Evolutionary conservation across 2,113 vertebrate species (phyloP), one percentile per base, ranked within the genome.

Genomic region (Lepus americanus): DNA sequence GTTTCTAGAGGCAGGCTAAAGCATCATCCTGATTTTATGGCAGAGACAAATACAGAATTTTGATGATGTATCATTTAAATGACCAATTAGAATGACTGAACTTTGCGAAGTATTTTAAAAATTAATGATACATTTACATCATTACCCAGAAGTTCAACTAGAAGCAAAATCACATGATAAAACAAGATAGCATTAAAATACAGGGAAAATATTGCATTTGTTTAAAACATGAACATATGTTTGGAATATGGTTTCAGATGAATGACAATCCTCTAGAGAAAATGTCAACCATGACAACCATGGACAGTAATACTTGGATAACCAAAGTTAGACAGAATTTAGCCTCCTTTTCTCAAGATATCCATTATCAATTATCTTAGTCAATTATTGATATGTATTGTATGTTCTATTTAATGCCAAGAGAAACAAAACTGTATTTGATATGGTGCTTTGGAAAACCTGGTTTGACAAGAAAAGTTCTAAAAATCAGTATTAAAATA

Each of bases 101-200:
- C 64, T 81, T 94, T 64, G 23, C 27, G 92, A 92, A 96, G 87
- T 76, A 95, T 76, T 89, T 53, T 63, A 87, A 95, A 95, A 84
- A 44, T 55, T 89, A 39, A 83, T 19, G 53, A 13, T 67, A 78
- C 51, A 97, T 66, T 90, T 83, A 88, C 33, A 86, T 9, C 64
- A 9, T 96, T 93, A 94, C 13, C 29, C 36, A 92, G 53, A 93
- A 95, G 51, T 72, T 25, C 51, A 92, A 92, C 25, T 59, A 89
- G 49, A 49, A 87, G 92, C 66, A 67, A 92, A 87, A 74, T 39
- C 33, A 93, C 94, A 2, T n/a, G 92, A 63, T 55, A 82, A 95
- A 63, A 90, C 81, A 94, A 33, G 39, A 0, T 11, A 93, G 83
- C 76, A 94, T 70, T 92, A 81, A 83, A 97, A 78, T 89, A 92